Evolutionary conservation across 2,888 invertebrate genomes (phyloP), one percentile per base, ranked within the genome.

Genomic region (Ormyrus labotus): DNA sequence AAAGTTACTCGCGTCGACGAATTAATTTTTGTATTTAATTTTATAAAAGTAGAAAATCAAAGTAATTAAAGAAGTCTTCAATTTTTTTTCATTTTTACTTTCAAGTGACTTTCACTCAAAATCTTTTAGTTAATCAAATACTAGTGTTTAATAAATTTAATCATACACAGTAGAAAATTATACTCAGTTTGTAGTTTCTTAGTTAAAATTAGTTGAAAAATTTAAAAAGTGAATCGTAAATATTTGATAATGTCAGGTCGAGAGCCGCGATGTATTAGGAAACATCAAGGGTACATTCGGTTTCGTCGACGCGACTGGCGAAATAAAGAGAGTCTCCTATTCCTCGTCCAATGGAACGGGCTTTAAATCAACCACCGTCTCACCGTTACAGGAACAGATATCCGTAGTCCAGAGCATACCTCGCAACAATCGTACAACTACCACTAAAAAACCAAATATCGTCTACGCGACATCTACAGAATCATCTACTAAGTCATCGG

Each of bases 251-350:
- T 19, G 19, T 67, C 83, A 91, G 90, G 96, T 96, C 79, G 96
- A 96, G 91, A 96, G 95, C 86, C 92, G 96, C 82, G 96, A 96
- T 90, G 95, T 95, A 68, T 91, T 94, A 82, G 96, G 96, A 8
- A 95, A 96, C 89, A 95, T 96, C 83, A 96, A 96, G 90, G 96
- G 96, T 60, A 96, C 96, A 72, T 96, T 96, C 87, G 96, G 96
- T 63, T 96, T 95, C 89, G 92, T 96, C 69, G 96, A 96, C 87
- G 94, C 94, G 78, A 93, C 94, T 87, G 96, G 96, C 7, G 94
- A 95, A 88, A 94, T 96, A 78, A 96, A 96, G 91, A 92, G 96
- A 78, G 95, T 96, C 73, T 95, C 96, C 0, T 96, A 96, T 89
- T 93, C 93, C 47, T 93, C 94, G 13, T 93, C 92, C 82, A 93